These are phyloP conservation scores for Drosophila ananassae DNA, from an alignment of 1,140 invertebrate genomes.

Conservation along the genomic window DNA sequence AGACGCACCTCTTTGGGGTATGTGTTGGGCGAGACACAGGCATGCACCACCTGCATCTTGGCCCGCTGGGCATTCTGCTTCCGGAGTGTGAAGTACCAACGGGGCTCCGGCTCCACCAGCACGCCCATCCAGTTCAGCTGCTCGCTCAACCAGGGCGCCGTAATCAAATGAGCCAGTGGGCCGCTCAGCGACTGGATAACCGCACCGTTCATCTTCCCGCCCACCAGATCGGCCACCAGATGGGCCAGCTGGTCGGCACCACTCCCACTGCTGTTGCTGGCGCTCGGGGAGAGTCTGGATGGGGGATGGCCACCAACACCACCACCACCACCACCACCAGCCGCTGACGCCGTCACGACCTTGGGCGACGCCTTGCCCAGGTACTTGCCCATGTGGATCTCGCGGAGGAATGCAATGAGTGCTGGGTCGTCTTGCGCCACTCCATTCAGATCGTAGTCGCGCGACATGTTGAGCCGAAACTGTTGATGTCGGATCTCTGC, in stretches of 20 bases:
- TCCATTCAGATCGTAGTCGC: slow-evolving; percentile 89
- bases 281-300: not conserved
- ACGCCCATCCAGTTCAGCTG: slow-evolving; percentile 90
- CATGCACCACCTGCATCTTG: slow-evolving; percentile 87
- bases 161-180: slow-evolving; percentile 82
- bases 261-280: slow-evolving; percentile 60
- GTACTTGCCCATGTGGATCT: slow-evolving; percentile 86
- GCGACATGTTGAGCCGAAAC: slow-evolving; percentile 89
- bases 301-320: slow-evolving; percentile 2
- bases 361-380: slow-evolving; percentile 55
- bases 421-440: slow-evolving; percentile 90
- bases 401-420: slow-evolving; percentile 89
- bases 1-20: slow-evolving; percentile 89
- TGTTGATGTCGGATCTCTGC: slow-evolving; percentile 87
- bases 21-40: slow-evolving; percentile 89
- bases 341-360: slow-evolving; percentile 18
- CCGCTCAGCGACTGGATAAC: slow-evolving; percentile 86
- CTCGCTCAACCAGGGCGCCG: slow-evolving; percentile 87
- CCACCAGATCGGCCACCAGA: slow-evolving; percentile 83
- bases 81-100: slow-evolving; percentile 87
- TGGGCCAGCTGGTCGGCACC: slow-evolving; percentile 84
- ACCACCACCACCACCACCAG: slow-evolving; percentile 14
- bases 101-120: slow-evolving; percentile 89
- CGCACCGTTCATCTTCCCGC: slow-evolving; percentile 85
- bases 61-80: slow-evolving; percentile 85